Percentiles rank a stretch among this genome's conserved stretches.
Evolutionary conservation across 2,113 vertebrate species (phyloP).

Genomic region (Cebidichthys violaceus): DNA sequence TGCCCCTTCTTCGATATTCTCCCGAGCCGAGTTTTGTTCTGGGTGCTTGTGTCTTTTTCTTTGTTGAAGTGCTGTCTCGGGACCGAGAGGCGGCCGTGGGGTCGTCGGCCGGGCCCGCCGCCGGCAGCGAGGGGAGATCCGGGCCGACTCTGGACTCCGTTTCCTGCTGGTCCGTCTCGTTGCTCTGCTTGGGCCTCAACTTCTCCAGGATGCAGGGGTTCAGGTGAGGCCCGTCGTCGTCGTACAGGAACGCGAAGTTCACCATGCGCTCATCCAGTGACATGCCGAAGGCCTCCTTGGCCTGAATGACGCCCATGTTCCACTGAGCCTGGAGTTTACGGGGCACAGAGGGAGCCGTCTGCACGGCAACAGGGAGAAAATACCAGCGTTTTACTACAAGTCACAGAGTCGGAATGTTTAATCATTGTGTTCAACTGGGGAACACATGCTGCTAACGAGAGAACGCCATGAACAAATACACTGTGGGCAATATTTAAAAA

Average conservation of each 20-base stretch:
- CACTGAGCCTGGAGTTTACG: conserved; percentile 92
- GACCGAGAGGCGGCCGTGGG: not conserved
- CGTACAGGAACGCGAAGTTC: conserved; percentile 91
- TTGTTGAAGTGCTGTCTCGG: conserved; percentile 67
- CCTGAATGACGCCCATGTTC: conserved; percentile 92
- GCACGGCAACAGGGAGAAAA: conserved; percentile 17
- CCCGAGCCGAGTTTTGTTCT: conserved; percentile 37
- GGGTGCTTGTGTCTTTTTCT: conserved; percentile 43
- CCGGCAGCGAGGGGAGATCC: conserved; percentile 18
- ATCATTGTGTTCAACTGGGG: not conserved
- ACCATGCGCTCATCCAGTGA: conserved; percentile 86
- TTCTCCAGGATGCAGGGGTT: conserved; percentile 87
- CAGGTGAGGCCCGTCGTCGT: conserved; percentile 88
- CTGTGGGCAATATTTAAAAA: not conserved
- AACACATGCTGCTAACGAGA: not conserved
- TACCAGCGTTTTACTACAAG: not conserved
- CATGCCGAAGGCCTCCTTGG: conserved; percentile 89
- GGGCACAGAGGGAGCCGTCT: conserved; percentile 87
- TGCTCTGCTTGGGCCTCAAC: conserved; percentile 58
- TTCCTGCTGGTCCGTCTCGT: conserved; percentile 27
- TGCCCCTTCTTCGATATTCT: conserved; percentile 3
- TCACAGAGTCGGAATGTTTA: not conserved
- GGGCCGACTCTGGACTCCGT: conserved; percentile 54
- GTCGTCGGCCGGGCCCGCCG: conserved; percentile 12
- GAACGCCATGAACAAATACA: not conserved